Conservation (phyloP, 2,797 vertebrate genomes). For the Sylvia borin region DNA sequence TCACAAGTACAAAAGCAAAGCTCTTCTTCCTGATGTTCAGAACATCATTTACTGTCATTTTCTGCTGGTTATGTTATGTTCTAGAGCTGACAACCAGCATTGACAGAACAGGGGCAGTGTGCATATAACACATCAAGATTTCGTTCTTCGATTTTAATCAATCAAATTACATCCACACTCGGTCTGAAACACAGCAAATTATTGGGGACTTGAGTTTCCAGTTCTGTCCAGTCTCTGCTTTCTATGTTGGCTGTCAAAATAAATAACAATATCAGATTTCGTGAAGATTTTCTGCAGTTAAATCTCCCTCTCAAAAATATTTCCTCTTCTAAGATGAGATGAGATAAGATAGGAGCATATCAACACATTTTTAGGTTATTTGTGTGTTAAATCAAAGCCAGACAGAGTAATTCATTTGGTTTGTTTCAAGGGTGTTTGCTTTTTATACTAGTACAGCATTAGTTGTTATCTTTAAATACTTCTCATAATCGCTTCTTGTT, state of each 20-base stretch:
- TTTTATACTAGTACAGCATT: slow-evolving; percentile 55
- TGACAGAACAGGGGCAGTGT: background rate
- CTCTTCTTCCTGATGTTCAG: background rate
- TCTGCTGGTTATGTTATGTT: background rate
- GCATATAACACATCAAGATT: background rate
- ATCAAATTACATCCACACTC: background rate
- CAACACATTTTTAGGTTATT: background rate
- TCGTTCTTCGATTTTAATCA: background rate
- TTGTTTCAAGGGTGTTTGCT: slow-evolving; percentile 38
- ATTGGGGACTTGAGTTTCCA: background rate
- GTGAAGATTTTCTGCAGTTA: background rate
- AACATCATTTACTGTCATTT: background rate
- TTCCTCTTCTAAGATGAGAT: background rate
- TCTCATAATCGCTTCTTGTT: slow-evolving; percentile 64
- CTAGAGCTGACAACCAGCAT: background rate
- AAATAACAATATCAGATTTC: background rate
- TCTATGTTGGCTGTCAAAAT: background rate
- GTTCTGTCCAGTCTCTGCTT: background rate
- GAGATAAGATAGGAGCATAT: background rate
- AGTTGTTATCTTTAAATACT: slow-evolving; percentile 63
- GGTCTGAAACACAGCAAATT: background rate
- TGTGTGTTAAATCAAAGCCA: background rate
- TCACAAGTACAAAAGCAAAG: background rate
- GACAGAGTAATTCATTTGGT: background rate
- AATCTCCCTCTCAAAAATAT: background rate